Evolutionary conservation across 2,113 vertebrate species (phyloP).

Genomic region (Cyphomyrus plagiostoma): DNA sequence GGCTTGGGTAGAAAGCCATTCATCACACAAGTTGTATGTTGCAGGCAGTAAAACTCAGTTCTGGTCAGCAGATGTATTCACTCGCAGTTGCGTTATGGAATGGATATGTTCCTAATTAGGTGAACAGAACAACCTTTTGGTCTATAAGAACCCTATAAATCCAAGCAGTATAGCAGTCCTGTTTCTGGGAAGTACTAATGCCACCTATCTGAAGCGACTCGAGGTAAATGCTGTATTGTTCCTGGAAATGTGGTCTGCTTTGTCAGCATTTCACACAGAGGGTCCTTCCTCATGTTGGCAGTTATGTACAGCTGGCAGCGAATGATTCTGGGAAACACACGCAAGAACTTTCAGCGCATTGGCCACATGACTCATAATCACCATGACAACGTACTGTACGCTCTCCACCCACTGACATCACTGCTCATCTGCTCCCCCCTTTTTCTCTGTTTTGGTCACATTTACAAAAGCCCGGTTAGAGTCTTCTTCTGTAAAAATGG

Average conservation of each 20-base stretch:
- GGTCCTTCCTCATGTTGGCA: neutral
- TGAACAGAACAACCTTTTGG: neutral
- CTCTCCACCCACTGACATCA: neutral
- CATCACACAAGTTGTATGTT: neutral
- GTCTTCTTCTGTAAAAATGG: neutral
- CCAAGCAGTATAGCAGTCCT: neutral
- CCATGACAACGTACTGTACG: conserved; percentile 2
- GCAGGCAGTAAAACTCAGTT: neutral
- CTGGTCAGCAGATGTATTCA: neutral
- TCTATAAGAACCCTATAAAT: neutral
- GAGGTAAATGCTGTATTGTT: neutral
- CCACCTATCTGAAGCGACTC: neutral
- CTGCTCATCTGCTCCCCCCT: neutral
- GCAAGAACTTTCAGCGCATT: neutral
- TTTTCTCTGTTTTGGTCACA: neutral
- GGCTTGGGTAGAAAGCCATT: neutral
- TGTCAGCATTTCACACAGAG: neutral
- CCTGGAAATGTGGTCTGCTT: neutral
- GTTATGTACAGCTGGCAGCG: neutral
- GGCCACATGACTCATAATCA: conserved; percentile 11
- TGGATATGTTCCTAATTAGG: neutral
- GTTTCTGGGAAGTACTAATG: neutral
- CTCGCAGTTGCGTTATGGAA: neutral
- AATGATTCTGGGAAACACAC: neutral
- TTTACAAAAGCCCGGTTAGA: neutral